Evolutionary conservation across 2,888 invertebrate species (phyloP), one percentile per base, ranked within the genome.

Genomic region (Gari tellinella): DNA sequence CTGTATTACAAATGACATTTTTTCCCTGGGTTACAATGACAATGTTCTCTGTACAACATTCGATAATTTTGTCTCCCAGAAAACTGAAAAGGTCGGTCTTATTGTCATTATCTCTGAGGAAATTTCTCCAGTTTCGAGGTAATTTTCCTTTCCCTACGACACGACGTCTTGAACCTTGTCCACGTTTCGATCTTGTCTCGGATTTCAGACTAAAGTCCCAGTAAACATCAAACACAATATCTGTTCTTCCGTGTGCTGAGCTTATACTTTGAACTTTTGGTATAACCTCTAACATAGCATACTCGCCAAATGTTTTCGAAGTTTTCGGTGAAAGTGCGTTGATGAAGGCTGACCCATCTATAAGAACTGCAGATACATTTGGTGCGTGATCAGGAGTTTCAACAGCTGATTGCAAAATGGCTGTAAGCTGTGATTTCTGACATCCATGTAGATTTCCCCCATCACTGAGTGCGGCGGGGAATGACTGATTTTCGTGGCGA

Each of bases 31-130:
- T n/a, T n/a, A n/a, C n/a, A n/a, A n/a, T n/a, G n/a, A n/a, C n/a
- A n/a, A n/a, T n/a, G n/a, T n/a, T n/a, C n/a, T n/a, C n/a, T n/a
- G n/a, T n/a, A n/a, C n/a, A n/a, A n/a, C n/a, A n/a, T n/a, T n/a
- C n/a, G n/a, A n/a, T 43, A 49, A 37, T 70, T 23, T 64, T 57
- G 25, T 81, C 73, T 31, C 69, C 72, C n/a, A 74, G 58, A 43
- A 76, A 76, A 25, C 45, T 41, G 37, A 74, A 83, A 23, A 74
- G 61, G 52, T 75, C 77, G 15, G 72, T 65, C 51, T 75, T 78
- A 45, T 80, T 78, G 41, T 57, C 56, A 41, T 48, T 49, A 17
- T 53, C 62, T 14, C 74, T 17, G 12, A 80, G 45, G 38, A 78
- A 77, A 4, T 15, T 55, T 14, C 48, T 23, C 68, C 82, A 82